Evolutionary conservation across 2,797 vertebrate genomes (phyloP).

Genomic region (Semotilus atromaculatus): DNA sequence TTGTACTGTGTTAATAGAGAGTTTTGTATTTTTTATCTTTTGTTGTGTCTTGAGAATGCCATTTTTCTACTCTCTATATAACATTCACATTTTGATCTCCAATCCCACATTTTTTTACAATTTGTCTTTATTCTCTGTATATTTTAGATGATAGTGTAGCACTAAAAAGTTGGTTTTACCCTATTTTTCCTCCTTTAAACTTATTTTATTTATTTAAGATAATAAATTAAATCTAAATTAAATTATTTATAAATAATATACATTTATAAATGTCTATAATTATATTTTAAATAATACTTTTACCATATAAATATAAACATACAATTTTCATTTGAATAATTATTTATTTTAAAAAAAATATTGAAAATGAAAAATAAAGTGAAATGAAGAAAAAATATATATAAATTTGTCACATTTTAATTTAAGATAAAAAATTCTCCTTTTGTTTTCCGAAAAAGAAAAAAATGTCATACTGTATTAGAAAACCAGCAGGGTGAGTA

Average conservation of each 20-base stretch:
- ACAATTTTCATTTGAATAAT: too few species aligned
- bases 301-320: not conserved
- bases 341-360: not conserved
- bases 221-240: not conserved
- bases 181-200: not conserved
- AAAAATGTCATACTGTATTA: too few species aligned
- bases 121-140: not conserved
- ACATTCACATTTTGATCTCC: too few species aligned
- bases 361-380: too few species aligned
- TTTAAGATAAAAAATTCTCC: too few species aligned
- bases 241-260: not conserved
- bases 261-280: not conserved
- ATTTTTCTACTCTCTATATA: not conserved
- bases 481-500: too few species aligned
- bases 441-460: too few species aligned
- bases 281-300: not conserved
- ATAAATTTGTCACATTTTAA: not conserved
- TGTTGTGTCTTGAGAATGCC: not conserved
- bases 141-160: not conserved
- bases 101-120: too few species aligned
- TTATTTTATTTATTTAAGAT: not conserved
- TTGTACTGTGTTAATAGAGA: not conserved
- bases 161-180: not conserved
- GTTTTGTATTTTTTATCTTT: not conserved
- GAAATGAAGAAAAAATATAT: too few species aligned